Conservation (phyloP, 2,797 vertebrate genomes). For the Acestrorhynchus altus region DNA sequence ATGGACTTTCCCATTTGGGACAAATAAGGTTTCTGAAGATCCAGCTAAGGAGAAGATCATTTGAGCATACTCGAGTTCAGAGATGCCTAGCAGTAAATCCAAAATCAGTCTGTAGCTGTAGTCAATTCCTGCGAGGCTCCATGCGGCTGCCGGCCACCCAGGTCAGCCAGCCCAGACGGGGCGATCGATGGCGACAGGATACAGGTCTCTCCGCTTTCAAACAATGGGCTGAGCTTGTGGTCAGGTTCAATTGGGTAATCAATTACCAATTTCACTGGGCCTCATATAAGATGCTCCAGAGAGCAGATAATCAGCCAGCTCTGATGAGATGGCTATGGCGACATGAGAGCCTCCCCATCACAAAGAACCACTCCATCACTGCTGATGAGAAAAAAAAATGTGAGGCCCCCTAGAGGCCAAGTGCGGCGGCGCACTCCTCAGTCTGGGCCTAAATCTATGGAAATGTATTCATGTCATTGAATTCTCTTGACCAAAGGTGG, state of each 20-base stretch:
- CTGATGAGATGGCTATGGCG: slow-evolving; percentile 28
- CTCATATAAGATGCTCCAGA: slow-evolving; percentile 52
- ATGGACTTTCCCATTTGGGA: no score
- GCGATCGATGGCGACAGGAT: slow-evolving; percentile 58
- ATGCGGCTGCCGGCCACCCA: slow-evolving; percentile 10
- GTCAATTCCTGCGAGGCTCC: slow-evolving; percentile 40
- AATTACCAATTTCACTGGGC: slow-evolving; percentile 56
- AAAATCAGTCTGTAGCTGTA: slow-evolving; percentile 23
- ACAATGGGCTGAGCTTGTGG: slow-evolving; percentile 53
- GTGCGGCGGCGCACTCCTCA: neutral
- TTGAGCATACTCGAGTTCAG: no score
- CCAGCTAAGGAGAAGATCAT: no score
- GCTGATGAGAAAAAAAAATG: slow-evolving; percentile 12
- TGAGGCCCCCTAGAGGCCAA: slow-evolving; percentile 19
- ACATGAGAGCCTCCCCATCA: neutral
- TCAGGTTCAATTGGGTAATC: slow-evolving; percentile 62
- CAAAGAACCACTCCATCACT: neutral
- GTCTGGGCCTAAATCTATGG: slow-evolving; percentile 26
- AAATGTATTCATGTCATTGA: slow-evolving; percentile 40
- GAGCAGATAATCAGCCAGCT: slow-evolving; percentile 51
- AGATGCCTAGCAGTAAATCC: slow-evolving; percentile 37
- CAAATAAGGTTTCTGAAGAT: no score
- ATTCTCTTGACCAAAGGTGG: slow-evolving; percentile 5
- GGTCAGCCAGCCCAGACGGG: slow-evolving; percentile 39
- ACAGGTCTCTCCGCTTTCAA: slow-evolving; percentile 56